Conservation (phyloP, 2,888 invertebrate species). For the Pyrocoelia pectoralis region DNA sequence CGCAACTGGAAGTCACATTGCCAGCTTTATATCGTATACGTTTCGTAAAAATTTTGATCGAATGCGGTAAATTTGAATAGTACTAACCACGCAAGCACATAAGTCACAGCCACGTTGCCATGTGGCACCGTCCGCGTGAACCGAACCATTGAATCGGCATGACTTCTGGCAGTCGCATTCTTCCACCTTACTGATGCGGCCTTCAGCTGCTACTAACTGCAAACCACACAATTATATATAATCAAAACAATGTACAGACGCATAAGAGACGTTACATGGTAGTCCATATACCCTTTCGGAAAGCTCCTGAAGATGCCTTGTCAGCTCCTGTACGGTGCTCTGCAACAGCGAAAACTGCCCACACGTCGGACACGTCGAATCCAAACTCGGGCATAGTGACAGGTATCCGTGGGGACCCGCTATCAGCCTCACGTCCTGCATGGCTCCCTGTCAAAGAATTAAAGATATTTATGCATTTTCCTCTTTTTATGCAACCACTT, state of each 20-base stretch:
- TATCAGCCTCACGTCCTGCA: constrained; percentile 88
- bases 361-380: constrained; percentile 89
- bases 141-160: constrained; percentile 82
- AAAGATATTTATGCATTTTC: not conserved
- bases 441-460: constrained; percentile 72
- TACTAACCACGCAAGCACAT: constrained; percentile 85
- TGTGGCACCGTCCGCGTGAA: constrained; percentile 82
- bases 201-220: constrained; percentile 83
- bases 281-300: constrained; percentile 79
- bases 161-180: constrained; percentile 92
- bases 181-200: constrained; percentile 79
- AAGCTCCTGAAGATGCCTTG: constrained; percentile 81
- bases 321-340: constrained; percentile 82
- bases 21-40: constrained; percentile 20
- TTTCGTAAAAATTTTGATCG: constrained; percentile 24
- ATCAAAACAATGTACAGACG: constrained; percentile 57
- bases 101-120: constrained; percentile 88
- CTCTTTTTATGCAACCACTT: too few species aligned
- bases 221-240: constrained; percentile 55
- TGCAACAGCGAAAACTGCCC: constrained; percentile 87
- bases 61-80: constrained; percentile 16
- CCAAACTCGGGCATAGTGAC: constrained; percentile 85
- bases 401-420: constrained; percentile 87
- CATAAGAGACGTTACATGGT: constrained; percentile 59
- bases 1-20: constrained; percentile 35